Evolutionary conservation across 2,797 vertebrate species (phyloP).

Genomic region (Xiphorhynchus erythropygius): DNA sequence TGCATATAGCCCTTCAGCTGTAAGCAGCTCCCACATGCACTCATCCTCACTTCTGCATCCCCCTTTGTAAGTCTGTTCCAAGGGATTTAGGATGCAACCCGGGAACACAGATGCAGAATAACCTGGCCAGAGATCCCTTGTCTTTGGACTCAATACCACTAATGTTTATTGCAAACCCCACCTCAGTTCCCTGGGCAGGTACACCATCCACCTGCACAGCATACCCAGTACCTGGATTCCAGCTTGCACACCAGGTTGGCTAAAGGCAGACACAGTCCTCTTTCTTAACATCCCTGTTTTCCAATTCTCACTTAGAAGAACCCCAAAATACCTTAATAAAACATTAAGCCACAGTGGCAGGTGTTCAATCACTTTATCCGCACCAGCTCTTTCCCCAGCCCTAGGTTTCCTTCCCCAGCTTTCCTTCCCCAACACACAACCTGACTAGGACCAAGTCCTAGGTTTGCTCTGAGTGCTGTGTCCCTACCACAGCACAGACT

Average conservation of each 20-base stretch:
- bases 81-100: neutral
- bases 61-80: fast-evolving
- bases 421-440: neutral
- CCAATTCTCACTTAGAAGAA: neutral
- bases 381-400: fast-evolving
- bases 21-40: fast-evolving
- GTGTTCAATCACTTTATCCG: fast-evolving
- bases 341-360: neutral
- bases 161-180: fast-evolving
- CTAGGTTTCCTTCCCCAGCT: neutral
- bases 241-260: fast-evolving
- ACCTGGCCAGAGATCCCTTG: neutral
- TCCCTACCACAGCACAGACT: fast-evolving
- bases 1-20: neutral
- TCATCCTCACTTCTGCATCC: neutral
- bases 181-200: neutral
- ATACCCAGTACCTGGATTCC: fast-evolving
- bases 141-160: neutral
- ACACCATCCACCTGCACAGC: fast-evolving
- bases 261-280: neutral
- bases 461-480: fast-evolving
- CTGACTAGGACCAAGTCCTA: fast-evolving
- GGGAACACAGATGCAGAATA: neutral
- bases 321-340: neutral
- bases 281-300: neutral